These are phyloP conservation scores for Hofmannophila pseudospretella DNA, from an alignment of 2,888 invertebrate genomes.

Conservation along the genomic window DNA sequence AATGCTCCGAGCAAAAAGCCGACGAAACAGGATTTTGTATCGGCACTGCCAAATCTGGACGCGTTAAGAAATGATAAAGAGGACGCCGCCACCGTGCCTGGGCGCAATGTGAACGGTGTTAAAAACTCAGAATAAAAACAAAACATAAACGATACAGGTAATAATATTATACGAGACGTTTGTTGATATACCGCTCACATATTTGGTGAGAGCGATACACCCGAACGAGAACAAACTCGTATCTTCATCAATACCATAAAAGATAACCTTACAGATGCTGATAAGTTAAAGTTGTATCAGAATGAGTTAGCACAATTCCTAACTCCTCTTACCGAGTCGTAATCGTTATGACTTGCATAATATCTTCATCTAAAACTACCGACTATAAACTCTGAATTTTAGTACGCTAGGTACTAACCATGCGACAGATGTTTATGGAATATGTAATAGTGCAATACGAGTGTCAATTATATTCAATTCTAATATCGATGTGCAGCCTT, in stretches of 20 bases:
- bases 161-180: constrained; percentile 35
- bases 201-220: constrained; percentile 15
- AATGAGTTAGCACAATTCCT: constrained; percentile 28
- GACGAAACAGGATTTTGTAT: constrained; percentile 72
- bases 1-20: constrained; percentile 69
- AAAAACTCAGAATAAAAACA: constrained; percentile 39
- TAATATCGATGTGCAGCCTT: constrained; percentile 42
- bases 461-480: constrained; percentile 49
- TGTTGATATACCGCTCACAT: constrained; percentile 9
- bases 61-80: constrained; percentile 74
- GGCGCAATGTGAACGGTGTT: constrained; percentile 34
- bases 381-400: constrained; percentile 23
- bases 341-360: constrained; percentile 39
- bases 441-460: constrained; percentile 33
- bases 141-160: constrained; percentile 22
- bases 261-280: constrained; percentile 18
- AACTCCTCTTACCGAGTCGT: constrained; percentile 13
- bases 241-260: constrained; percentile 15
- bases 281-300: constrained; percentile 20
- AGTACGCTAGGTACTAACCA: constrained; percentile 17
- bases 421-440: constrained; percentile 33
- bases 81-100: constrained; percentile 50
- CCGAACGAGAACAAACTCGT: constrained; percentile 12
- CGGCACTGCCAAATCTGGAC: constrained; percentile 73
- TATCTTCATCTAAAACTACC: constrained; percentile 26